These are phyloP conservation scores for Portevinia maculata DNA, from an alignment of 2,888 invertebrate genomes.

Conservation along the genomic window DNA sequence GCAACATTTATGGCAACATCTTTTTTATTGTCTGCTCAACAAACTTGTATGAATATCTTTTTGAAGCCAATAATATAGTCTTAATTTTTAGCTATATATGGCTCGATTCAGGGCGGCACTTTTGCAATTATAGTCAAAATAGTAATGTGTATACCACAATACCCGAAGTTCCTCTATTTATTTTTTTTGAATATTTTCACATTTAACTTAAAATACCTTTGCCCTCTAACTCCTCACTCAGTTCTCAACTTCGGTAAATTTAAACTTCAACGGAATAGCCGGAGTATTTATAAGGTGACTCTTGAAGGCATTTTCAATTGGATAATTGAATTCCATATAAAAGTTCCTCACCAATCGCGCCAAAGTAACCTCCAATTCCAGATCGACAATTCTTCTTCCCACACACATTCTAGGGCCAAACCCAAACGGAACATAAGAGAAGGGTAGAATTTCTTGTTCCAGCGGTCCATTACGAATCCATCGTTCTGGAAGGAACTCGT, in stretches of 20 bases:
- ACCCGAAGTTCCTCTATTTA: no score
- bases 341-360: conserved; percentile 78
- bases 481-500: conserved; percentile 87
- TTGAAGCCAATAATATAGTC: no score
- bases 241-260: conserved; percentile 77
- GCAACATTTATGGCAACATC: no score
- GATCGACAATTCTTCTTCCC: conserved; percentile 89
- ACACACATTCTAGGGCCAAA: conserved; percentile 85
- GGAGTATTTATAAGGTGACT: conserved; percentile 77
- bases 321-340: conserved; percentile 75
- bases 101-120: no score
- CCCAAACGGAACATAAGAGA: conserved; percentile 79
- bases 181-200: no score
- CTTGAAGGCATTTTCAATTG: conserved; percentile 75
- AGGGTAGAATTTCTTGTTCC: conserved; percentile 74
- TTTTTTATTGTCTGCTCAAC: no score
- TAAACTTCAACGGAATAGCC: conserved; percentile 80
- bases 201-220: no score
- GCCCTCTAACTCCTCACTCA: no score
- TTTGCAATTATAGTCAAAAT: no score
- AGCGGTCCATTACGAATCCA: conserved; percentile 67
- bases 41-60: no score
- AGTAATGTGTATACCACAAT: no score
- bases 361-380: conserved; percentile 85
- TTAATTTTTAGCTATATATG: no score